phyloP scores from a whole-genome alignment of 2,113 vertebrate genomes.

The Tricholaema leucomelas region DNA sequence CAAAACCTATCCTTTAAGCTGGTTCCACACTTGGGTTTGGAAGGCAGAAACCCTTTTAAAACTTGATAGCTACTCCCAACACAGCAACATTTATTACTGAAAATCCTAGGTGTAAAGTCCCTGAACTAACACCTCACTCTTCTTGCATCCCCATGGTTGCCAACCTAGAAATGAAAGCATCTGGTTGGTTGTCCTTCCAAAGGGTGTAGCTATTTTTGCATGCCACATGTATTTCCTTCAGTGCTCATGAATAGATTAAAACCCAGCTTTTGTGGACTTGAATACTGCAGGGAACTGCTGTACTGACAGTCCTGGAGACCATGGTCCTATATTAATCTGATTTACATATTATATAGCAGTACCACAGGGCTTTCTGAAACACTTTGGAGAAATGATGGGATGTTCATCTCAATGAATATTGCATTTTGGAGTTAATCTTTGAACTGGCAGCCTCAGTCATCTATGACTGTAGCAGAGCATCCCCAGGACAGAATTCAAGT shows the following conservation, averaged over 20 bases:
- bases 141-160: neutral
- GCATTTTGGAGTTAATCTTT: neutral
- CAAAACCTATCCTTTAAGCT: neutral
- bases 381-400: conserved; percentile 5
- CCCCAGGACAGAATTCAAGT: neutral
- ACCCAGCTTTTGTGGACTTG: conserved; percentile 7
- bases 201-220: conserved; percentile 44
- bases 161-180: conserved; percentile 44
- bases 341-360: neutral
- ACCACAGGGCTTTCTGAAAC: neutral
- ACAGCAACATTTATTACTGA: conserved; percentile 14
- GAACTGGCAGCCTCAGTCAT: neutral
- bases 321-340: conserved; percentile 16
- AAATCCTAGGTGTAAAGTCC: conserved; percentile 53
- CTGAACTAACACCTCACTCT: conserved; percentile 40
- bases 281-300: conserved; percentile 26
- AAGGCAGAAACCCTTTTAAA: neutral
- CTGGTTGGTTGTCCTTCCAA: conserved; percentile 55
- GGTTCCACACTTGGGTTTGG: neutral
- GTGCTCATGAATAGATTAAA: conserved; percentile 27
- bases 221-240: conserved; percentile 6
- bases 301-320: neutral
- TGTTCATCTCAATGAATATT: neutral
- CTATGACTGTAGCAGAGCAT: neutral
- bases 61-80: neutral